Conservation (phyloP, 1,140 invertebrate species). For the Ips nitidus region DNA sequence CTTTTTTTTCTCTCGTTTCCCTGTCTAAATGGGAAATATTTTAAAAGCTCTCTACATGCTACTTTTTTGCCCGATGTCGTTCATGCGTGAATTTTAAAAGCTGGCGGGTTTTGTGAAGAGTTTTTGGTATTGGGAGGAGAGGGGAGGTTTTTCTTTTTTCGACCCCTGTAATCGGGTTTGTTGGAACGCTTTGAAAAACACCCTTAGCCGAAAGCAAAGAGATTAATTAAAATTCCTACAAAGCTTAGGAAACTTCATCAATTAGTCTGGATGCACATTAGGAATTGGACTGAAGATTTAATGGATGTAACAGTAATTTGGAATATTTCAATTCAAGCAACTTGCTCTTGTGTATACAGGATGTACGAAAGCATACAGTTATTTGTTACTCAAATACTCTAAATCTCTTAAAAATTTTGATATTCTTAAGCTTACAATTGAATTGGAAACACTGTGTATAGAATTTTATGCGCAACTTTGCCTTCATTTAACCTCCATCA, state of each 20-base stretch:
- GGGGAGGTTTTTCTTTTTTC: neutral
- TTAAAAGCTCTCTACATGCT: slow-evolving; percentile 23
- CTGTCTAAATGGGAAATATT: slow-evolving; percentile 30
- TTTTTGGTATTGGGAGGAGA: slow-evolving; percentile 10
- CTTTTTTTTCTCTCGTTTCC: slow-evolving; percentile 10
- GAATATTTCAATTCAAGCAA: too few species aligned
- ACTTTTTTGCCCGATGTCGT: slow-evolving; percentile 3
- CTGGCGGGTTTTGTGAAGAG: slow-evolving; percentile 8
- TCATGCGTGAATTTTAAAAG: slow-evolving; percentile 24
- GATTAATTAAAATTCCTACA: neutral
- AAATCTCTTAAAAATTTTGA: too few species aligned
- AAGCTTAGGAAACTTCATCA: neutral
- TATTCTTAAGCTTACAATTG: too few species aligned
- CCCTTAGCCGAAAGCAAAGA: neutral
- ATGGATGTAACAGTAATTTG: too few species aligned
- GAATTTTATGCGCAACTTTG: too few species aligned
- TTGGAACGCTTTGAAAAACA: neutral
- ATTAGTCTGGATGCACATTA: neutral
- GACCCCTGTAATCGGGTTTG: neutral
- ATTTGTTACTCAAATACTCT: too few species aligned
- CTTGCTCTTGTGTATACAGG: too few species aligned
- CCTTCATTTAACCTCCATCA: too few species aligned
- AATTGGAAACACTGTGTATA: too few species aligned
- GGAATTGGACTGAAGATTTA: neutral
- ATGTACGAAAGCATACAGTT: too few species aligned